phyloP scores from a whole-genome alignment of 2,797 vertebrate species.

The Eptatretus atami region DNA sequence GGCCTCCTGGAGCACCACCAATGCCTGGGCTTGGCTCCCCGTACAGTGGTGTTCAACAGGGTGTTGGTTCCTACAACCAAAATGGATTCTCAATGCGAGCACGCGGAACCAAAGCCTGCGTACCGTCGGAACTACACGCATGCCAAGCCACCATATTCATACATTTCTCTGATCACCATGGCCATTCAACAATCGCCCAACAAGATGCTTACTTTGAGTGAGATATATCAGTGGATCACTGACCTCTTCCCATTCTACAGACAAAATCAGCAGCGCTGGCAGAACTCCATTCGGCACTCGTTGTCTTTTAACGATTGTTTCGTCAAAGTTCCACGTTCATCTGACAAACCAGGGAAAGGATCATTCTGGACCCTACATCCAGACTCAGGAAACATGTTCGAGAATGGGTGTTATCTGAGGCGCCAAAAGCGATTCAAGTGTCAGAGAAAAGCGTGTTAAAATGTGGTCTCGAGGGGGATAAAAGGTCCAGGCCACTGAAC shows the following conservation, averaged over 20 bases:
- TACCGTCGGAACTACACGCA: constrained; percentile 75
- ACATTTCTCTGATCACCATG: constrained; percentile 94
- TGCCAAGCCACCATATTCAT: constrained; percentile 77
- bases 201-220: constrained; percentile 79
- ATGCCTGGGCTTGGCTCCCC: constrained; percentile 44
- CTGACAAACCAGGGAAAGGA: constrained; percentile 78
- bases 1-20: constrained; percentile 29
- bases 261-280: constrained; percentile 89
- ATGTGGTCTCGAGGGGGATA: constrained; percentile 19
- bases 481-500: constrained; percentile 24
- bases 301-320: constrained; percentile 73
- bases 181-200: constrained; percentile 74
- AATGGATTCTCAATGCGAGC: constrained; percentile 46
- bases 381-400: constrained; percentile 91
- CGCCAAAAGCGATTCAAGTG: constrained; percentile 93
- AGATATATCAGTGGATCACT: constrained; percentile 99
- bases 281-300: constrained; percentile 66
- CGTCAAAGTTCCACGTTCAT: constrained; percentile 59
- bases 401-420: constrained; percentile 78
- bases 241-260: constrained; percentile 68
- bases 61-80: constrained; percentile 24
- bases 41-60: neutral
- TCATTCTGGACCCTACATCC: constrained; percentile 89
- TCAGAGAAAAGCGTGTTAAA: constrained; percentile 31
- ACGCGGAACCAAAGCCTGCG: constrained; percentile 34